A percentile compares a stretch with the other conserved stretches of the same genome.
phyloP scores from a whole-genome alignment of 2,797 vertebrate species.

The Pseudotriccus pelzelni region DNA sequence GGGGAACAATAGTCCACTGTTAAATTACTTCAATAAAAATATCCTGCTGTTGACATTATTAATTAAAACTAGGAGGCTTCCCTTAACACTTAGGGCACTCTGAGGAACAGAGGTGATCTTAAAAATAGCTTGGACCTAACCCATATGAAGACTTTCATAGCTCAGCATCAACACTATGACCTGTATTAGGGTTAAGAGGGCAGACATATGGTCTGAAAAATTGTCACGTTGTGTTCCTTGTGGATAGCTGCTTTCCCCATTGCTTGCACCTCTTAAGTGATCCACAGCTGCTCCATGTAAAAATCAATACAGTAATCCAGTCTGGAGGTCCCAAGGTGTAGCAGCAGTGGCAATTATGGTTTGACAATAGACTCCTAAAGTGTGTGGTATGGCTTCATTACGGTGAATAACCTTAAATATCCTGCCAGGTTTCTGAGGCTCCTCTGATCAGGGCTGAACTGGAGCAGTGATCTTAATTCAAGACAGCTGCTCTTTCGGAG shows the following conservation, averaged over 20 bases:
- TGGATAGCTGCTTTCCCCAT: background rate
- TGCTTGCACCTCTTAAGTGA: background rate
- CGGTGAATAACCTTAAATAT: background rate
- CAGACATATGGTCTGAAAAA: background rate
- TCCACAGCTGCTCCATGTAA: background rate
- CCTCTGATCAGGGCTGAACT: background rate
- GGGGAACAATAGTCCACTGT: background rate
- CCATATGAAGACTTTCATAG: background rate
- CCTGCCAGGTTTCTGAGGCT: background rate
- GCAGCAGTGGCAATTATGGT: background rate
- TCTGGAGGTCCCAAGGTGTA: constrained; percentile 25
- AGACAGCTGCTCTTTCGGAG: background rate
- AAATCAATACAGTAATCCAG: constrained; percentile 52
- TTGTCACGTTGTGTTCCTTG: background rate
- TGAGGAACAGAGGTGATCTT: background rate
- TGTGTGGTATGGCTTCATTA: constrained; percentile 19
- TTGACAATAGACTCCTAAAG: background rate
- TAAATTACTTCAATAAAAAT: background rate
- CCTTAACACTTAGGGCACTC: background rate
- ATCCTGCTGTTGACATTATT: background rate
- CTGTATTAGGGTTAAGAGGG: background rate
- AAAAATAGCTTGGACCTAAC: background rate
- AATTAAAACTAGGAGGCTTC: background rate
- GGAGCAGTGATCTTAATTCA: background rate
- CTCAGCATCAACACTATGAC: background rate